Evolutionary conservation across 2,113 vertebrate genomes (phyloP), one percentile per base, ranked within the genome.

Genomic region (Cricetomys ansorgei): DNA sequence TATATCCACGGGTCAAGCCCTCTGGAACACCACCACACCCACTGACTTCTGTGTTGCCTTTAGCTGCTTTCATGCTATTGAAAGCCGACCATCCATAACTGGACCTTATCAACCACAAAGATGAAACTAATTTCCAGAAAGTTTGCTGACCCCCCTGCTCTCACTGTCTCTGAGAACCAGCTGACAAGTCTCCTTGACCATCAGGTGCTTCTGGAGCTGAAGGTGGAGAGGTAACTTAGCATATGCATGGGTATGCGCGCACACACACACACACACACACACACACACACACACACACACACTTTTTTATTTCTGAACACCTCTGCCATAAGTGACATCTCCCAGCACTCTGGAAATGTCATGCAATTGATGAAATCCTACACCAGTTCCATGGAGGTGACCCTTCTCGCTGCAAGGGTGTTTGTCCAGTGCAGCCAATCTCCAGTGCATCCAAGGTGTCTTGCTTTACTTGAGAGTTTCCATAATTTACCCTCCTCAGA

Each of bases 191-290:
- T 45, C 23, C 57, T 48, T 37, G 73, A 67, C 0, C 9, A 3
- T 6, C 7, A 37, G n/a, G 64, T 10, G 9, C 7, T 34, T 17
- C 43, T 31, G 34, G 48, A 69, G 17, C 13, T 55, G 75, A 50
- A 21, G 65, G 10, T 53, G 16, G 50, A 27, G 37, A 7, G 50
- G 15, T 40, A 50, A 50, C 17, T 72, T 50, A n/a, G 67, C n/a
- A 3, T 8, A 1, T 31, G 37, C 29, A 8, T 15, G 3, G 25
- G 1, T 5, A 7, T 0, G 34, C 5, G 3, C 1, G 6, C n/a
- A 45, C 29, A 64, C 23, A 72, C 31, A 53, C 1, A 5, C n/a
- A 75, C 62, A n/a, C n/a, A 45, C 29, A 64, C 23, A 72, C 31
- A 53, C 1, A 5, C n/a, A 75, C 5, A 2, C 1, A 5, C n/a